Evolutionary conservation across 2,888 invertebrate species (phyloP), one percentile per base, ranked within the genome.

Genomic region (Lissonota sp.): DNA sequence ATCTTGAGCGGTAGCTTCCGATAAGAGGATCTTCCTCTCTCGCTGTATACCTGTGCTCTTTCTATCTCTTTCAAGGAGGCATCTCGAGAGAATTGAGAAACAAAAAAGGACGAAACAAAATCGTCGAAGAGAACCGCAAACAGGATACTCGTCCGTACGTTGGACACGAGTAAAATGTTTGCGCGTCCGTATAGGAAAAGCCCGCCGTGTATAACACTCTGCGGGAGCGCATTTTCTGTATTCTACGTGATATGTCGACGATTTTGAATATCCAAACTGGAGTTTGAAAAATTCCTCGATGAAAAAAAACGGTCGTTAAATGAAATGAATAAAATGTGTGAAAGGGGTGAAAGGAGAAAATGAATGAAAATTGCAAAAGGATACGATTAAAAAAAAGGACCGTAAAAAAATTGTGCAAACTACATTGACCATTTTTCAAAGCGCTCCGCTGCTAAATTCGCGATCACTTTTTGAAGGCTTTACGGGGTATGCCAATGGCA

Each of bases 401-500:
- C 46, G 3, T 37, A 26, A 16, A 53, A 6, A 70, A 57, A 49
- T 49, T 3, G 42, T 7, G 26, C 26, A 26, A 26, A 3, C 26
- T 26, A 26, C 26, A 26, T 26, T 26, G 14, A 16, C 26, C n/a
- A 83, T 85, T 66, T 82, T 78, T 57, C 58, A 74, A 80, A 72
- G 62, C 60, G 14, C n/a, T 42, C 58, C 16, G 37, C 6, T 12
- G 5, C 12, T 42, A 12, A 26, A 1, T 37, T 72, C 73, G 77
- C 78, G 77, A 83, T 81, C 70, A 55, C 73, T 7, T 44, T 78
- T 62, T 71, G 26, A 67, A 67, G 64, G 63, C 42, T 69, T 62
- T 16, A 53, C 72, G 85, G 86, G 85, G 86, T 85, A 85, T 85
- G 84, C 85, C 86, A 88, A 88, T 86, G 86, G 10, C 12, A 86